A percentile compares a stretch with the other conserved stretches of the same genome.
These are phyloP conservation scores for Corella eumyota DNA, from an alignment of 23 tunicate species.

Conservation along the genomic window DNA sequence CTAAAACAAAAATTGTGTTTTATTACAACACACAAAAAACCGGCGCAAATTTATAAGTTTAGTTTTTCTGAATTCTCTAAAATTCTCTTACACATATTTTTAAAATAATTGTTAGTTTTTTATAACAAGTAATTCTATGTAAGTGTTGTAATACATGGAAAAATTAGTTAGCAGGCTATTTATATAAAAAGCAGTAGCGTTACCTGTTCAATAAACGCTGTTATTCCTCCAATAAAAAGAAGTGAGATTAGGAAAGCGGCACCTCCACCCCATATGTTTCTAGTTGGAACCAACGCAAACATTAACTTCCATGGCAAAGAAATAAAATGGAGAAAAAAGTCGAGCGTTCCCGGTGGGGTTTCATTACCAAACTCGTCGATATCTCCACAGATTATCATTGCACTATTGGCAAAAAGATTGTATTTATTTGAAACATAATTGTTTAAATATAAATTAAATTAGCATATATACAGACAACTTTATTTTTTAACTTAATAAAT, in stretches of 20 bases:
- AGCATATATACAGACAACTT: not conserved
- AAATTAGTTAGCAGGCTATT: too few relatives aligned
- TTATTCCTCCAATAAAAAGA: constrained; percentile 51
- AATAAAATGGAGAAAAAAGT: constrained; percentile 68
- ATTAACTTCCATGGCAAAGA: constrained; percentile 81
- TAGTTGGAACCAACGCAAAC: constrained; percentile 84
- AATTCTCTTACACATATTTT: too few relatives aligned
- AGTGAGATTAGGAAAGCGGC: constrained; percentile 70
- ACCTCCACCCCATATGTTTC: constrained; percentile 58
- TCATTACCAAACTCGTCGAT: constrained; percentile 59
- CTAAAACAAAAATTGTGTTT: constrained; percentile 3
- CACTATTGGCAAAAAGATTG: constrained; percentile 9
- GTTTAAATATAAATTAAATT: not conserved
- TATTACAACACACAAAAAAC: too few relatives aligned
- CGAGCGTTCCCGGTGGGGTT: constrained; percentile 24
- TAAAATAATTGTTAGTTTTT: too few relatives aligned
- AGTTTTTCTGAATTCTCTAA: too few relatives aligned
- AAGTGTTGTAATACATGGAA: too few relatives aligned
- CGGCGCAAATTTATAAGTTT: too few relatives aligned
- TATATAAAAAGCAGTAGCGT: too few relatives aligned
- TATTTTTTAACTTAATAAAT: too few relatives aligned
- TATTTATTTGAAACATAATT: not conserved
- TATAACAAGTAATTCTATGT: too few relatives aligned
- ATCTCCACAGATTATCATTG: constrained; percentile 88
- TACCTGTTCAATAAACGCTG: constrained; percentile 84